Evolutionary conservation across 2,888 invertebrate genomes (phyloP).

Genomic region (Tinea trinotella): DNA sequence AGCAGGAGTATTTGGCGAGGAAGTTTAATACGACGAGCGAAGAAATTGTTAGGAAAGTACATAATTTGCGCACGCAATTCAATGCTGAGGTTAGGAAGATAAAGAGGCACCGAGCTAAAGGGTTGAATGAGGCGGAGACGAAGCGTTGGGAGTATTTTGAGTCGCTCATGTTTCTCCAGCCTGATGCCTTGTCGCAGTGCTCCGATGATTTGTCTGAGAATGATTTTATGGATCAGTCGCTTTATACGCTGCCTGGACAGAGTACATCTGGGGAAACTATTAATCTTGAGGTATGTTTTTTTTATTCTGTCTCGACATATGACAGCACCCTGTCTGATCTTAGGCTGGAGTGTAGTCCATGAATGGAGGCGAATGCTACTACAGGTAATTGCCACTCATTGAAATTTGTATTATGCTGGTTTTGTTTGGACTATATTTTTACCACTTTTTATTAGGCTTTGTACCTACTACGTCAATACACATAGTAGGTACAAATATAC

Average conservation of each 20-base stretch:
- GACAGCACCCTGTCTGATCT: neutral
- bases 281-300: slow-evolving; percentile 47
- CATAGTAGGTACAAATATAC: too few relatives aligned
- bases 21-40: slow-evolving; percentile 48
- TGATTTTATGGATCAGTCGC: neutral
- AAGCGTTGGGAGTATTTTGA: slow-evolving; percentile 58
- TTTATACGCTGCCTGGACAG: neutral
- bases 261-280: slow-evolving; percentile 26
- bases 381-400: too few relatives aligned
- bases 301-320: slow-evolving; percentile 6
- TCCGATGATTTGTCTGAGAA: slow-evolving; percentile 37
- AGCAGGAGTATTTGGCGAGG: slow-evolving; percentile 46
- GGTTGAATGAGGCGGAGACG: slow-evolving; percentile 17
- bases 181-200: slow-evolving; percentile 31
- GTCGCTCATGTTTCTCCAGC: slow-evolving; percentile 43
- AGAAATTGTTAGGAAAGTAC: slow-evolving; percentile 55
- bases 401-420: too few relatives aligned
- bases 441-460: too few relatives aligned
- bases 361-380: too few relatives aligned
- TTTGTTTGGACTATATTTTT: too few relatives aligned
- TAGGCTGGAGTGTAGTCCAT: too few relatives aligned
- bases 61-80: slow-evolving; percentile 57
- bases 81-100: slow-evolving; percentile 60
- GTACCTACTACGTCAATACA: too few relatives aligned
- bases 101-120: slow-evolving; percentile 36